A percentile compares a stretch with the other conserved stretches of the same genome.
Evolutionary conservation across 53 echinoderm and acorn worm species (phyloP).

Genomic region (Arbacia lixula): DNA sequence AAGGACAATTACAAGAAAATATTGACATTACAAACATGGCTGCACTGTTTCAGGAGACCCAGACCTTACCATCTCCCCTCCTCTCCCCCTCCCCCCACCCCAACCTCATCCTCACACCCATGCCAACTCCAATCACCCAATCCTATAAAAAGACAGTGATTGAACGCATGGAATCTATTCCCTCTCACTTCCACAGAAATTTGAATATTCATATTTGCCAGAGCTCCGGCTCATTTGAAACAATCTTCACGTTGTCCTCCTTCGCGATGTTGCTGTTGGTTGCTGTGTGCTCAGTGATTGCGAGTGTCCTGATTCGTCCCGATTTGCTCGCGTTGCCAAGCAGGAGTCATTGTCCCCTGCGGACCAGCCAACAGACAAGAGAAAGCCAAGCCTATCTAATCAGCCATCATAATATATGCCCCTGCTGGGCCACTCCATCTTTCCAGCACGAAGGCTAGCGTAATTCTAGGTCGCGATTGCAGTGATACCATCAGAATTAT

Average conservation of each 20-base stretch:
- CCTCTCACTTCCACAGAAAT: too few relatives aligned
- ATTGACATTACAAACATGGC: conserved; percentile 25
- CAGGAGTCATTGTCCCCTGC: conserved; percentile 36
- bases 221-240: neutral
- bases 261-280: neutral
- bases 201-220: conserved; percentile 32
- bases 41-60: too few relatives aligned
- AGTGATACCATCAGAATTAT: conserved; percentile 49
- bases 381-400: conserved; percentile 33
- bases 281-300: too few relatives aligned
- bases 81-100: too few relatives aligned
- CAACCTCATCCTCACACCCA: too few relatives aligned
- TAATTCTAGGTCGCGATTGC: conserved; percentile 3
- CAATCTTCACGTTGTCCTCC: neutral
- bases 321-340: too few relatives aligned
- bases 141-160: too few relatives aligned
- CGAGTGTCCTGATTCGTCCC: too few relatives aligned
- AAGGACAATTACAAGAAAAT: conserved; percentile 41
- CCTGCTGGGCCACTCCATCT: conserved; percentile 41
- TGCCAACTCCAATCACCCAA: too few relatives aligned
- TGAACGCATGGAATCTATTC: too few relatives aligned
- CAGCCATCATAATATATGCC: conserved; percentile 39
- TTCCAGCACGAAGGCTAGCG: neutral
- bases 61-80: too few relatives aligned
- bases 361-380: conserved; percentile 19